These are phyloP conservation scores for Aspiorhynchus laticeps DNA, from an alignment of 2,113 vertebrate species.

Conservation along the genomic window DNA sequence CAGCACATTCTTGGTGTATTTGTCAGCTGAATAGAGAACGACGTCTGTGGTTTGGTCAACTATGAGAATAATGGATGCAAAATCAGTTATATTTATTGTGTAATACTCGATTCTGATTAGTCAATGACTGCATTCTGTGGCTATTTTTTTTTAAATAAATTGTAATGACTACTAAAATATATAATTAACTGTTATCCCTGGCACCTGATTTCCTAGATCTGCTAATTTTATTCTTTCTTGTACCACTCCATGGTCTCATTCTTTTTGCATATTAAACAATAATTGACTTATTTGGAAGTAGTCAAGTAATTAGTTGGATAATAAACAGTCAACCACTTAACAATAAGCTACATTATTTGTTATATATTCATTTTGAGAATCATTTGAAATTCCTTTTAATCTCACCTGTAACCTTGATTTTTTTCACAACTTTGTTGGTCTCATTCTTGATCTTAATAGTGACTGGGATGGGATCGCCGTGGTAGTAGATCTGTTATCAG, in stretches of 20 bases:
- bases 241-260: not conserved
- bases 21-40: slow-evolving; percentile 91
- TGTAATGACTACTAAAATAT: not conserved
- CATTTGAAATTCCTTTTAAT: not conserved
- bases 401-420: slow-evolving; percentile 83
- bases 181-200: not conserved
- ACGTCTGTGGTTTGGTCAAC: slow-evolving; percentile 91
- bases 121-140: not conserved
- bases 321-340: not conserved
- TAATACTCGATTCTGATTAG: not conserved
- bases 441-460: slow-evolving; percentile 87
- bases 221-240: not conserved
- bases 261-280: not conserved
- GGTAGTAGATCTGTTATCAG: slow-evolving; percentile 82
- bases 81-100: not conserved
- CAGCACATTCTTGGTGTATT: slow-evolving; percentile 85
- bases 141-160: too few species aligned
- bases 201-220: not conserved
- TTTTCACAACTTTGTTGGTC: slow-evolving; percentile 89
- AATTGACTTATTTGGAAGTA: not conserved
- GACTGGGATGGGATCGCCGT: slow-evolving; percentile 81
- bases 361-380: not conserved
- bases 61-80: slow-evolving; percentile 59
- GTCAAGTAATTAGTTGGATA: not conserved
- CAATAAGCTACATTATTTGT: not conserved